phyloP scores from a whole-genome alignment of 2,113 vertebrate species.

The Sminthopsis crassicaudata region DNA sequence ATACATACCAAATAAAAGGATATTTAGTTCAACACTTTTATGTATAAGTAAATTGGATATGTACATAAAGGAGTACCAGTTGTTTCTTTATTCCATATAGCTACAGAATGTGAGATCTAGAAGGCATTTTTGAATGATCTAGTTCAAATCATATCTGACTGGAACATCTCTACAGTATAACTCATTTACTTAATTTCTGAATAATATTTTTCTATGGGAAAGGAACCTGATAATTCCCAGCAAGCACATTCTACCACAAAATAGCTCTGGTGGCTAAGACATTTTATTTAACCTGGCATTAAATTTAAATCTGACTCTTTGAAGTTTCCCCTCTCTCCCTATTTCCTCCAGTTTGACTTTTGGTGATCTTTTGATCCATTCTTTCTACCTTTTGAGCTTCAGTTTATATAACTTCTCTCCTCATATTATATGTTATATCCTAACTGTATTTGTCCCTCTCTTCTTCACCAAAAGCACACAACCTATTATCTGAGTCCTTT shows the following conservation, averaged over 20 bases:
- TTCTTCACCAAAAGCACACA: not conserved
- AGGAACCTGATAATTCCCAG: not conserved
- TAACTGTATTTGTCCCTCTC: not conserved
- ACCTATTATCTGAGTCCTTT: not conserved
- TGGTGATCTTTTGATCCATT: not conserved
- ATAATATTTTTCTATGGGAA: not conserved
- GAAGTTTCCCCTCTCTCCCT: not conserved
- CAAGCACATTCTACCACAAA: not conserved
- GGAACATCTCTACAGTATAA: not conserved
- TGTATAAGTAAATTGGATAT: not conserved
- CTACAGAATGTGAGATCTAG: not conserved
- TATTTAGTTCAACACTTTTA: not conserved
- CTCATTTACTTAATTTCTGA: not conserved
- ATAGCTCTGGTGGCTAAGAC: not conserved
- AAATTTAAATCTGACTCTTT: not conserved
- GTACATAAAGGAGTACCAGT: not conserved
- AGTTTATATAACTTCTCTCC: not conserved
- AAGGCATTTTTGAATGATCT: not conserved
- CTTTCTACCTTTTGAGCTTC: not conserved
- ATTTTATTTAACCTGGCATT: not conserved
- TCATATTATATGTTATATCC: not conserved
- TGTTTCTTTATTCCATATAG: not conserved
- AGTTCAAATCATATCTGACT: not conserved
- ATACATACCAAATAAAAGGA: no score
- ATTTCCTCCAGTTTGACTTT: not conserved